phyloP scores from a whole-genome alignment of 2,797 vertebrate genomes.

The Onychomys arenicola region DNA sequence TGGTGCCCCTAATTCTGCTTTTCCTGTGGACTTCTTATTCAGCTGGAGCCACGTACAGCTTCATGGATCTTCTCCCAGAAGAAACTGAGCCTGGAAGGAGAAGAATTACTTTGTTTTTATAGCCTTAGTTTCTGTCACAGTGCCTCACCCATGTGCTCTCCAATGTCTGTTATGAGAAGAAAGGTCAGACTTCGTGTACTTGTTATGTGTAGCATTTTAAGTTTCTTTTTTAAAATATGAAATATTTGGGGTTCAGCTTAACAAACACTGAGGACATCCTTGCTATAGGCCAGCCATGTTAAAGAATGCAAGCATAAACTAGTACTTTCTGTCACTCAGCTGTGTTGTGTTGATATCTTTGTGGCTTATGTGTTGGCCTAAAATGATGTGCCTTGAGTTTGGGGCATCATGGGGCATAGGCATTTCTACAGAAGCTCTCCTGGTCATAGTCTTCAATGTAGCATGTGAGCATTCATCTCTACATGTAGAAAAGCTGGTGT shows the following conservation, averaged over 20 bases:
- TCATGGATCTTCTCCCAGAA: not conserved
- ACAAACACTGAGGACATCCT: not conserved
- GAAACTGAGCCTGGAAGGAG: not conserved
- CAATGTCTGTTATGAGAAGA: not conserved
- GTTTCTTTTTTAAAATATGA: not conserved
- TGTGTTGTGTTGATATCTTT: not conserved
- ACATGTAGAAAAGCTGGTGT: not conserved
- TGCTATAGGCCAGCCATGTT: not conserved
- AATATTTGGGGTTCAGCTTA: not conserved
- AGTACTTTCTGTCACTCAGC: not conserved
- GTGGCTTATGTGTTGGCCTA: not conserved
- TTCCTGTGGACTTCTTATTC: not conserved
- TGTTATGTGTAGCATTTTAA: not conserved
- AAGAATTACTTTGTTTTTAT: not conserved
- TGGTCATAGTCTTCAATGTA: not conserved
- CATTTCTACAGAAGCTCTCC: not conserved
- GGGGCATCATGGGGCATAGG: not conserved
- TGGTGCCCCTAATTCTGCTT: not conserved
- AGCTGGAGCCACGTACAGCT: not conserved
- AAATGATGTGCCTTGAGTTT: not conserved
- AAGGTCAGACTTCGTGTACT: not conserved
- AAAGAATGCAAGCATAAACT: not conserved
- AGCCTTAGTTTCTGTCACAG: not conserved
- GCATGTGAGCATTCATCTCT: not conserved
- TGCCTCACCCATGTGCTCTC: not conserved